Evolutionary conservation across 2,888 invertebrate genomes (phyloP).

Genomic region (Prosapia bicincta): DNA sequence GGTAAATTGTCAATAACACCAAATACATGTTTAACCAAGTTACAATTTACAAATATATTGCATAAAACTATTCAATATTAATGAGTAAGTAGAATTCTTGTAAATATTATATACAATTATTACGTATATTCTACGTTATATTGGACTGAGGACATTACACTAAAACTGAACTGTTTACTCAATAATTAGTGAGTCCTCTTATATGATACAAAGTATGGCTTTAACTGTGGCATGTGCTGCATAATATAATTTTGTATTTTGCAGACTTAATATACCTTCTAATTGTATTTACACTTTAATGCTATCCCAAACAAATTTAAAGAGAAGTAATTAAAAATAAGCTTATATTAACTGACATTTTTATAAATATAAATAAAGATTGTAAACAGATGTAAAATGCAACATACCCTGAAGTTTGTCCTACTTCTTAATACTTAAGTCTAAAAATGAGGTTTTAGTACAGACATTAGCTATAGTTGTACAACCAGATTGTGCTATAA

Average conservation of each 20-base stretch:
- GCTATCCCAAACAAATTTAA: neutral
- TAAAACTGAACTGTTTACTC: neutral
- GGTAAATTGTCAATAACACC: neutral
- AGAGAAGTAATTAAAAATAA: neutral
- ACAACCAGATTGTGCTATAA: neutral
- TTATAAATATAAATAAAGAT: no score
- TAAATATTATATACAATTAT: slow-evolving; percentile 18
- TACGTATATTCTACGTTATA: neutral
- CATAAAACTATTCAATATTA: neutral
- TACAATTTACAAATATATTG: neutral
- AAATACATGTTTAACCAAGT: neutral
- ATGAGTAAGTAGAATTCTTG: neutral
- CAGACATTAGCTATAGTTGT: neutral
- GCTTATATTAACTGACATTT: no score
- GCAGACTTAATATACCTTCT: neutral
- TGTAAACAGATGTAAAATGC: neutral
- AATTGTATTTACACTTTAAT: neutral
- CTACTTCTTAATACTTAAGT: neutral
- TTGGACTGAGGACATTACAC: slow-evolving; percentile 20
- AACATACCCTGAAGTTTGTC: neutral
- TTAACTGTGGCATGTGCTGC: neutral
- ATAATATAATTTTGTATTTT: neutral
- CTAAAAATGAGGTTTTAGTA: neutral
- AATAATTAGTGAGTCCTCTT: neutral
- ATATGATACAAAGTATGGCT: neutral